A percentile compares a stretch with the other conserved stretches of the same genome.
Conservation (phyloP, 1,140 invertebrate species). For the Camponotus pennsylvanicus region DNA sequence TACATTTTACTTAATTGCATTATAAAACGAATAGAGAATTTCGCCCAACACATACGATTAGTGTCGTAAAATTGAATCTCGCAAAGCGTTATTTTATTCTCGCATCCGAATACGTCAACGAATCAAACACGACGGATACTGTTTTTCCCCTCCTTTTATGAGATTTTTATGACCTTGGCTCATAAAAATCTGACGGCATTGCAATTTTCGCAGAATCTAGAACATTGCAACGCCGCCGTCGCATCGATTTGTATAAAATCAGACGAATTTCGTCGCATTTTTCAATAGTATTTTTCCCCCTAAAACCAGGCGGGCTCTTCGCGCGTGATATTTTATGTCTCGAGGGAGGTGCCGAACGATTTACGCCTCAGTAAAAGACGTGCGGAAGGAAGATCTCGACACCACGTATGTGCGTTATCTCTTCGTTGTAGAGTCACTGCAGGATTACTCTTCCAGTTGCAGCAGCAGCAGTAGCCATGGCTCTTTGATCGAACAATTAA, state of each 20-base stretch:
- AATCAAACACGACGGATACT: conserved; percentile 40
- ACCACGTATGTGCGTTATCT: too few species aligned
- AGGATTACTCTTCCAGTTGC: background rate
- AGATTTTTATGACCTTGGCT: conserved; percentile 43
- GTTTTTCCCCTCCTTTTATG: conserved; percentile 27
- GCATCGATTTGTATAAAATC: conserved; percentile 56
- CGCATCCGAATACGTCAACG: conserved; percentile 19
- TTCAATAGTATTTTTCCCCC: conserved; percentile 25
- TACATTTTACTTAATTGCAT: background rate
- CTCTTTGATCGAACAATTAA: conserved; percentile 75
- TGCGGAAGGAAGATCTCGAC: conserved; percentile 11
- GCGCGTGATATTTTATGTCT: conserved; percentile 36
- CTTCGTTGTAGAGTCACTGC: background rate
- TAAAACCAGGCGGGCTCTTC: background rate
- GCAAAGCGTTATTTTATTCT: conserved; percentile 29
- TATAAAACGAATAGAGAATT: background rate
- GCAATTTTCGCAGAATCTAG: conserved; percentile 1
- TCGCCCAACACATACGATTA: background rate
- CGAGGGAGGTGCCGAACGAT: conserved; percentile 5
- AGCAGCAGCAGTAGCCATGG: background rate
- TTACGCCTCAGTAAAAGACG: conserved; percentile 15
- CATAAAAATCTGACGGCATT: conserved; percentile 43
- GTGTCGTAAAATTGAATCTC: conserved; percentile 28
- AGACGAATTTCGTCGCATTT: conserved; percentile 22
- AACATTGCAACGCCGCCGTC: conserved; percentile 5